A percentile compares a stretch with the other conserved stretches of the same genome.
phyloP scores from a whole-genome alignment of 2,113 vertebrate genomes.

The Elanus axillaris region DNA sequence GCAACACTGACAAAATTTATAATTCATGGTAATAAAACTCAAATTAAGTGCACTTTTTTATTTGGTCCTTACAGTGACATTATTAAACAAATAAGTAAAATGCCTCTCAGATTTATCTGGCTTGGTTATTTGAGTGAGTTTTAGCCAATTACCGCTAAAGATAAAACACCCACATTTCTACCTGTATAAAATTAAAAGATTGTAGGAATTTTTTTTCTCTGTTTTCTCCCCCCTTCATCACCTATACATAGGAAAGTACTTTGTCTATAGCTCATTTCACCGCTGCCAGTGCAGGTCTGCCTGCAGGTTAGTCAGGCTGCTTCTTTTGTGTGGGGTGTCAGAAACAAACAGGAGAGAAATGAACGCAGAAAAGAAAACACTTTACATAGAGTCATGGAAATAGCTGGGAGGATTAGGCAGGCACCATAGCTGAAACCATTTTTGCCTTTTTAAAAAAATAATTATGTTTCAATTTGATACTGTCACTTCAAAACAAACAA shows the following conservation, averaged over 20 bases:
- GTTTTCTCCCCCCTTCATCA: background rate
- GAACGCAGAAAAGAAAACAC: background rate
- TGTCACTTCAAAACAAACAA: constrained; percentile 8
- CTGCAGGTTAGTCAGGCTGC: background rate
- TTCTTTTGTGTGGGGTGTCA: background rate
- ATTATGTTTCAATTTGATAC: background rate
- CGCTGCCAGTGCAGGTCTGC: background rate
- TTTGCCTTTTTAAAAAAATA: background rate
- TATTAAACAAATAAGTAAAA: background rate
- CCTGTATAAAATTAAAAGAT: background rate
- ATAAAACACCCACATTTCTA: background rate
- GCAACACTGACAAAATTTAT: background rate
- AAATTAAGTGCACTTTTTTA: background rate
- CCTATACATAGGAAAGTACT: background rate
- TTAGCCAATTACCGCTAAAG: background rate
- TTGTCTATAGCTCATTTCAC: background rate
- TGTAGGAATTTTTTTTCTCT: background rate
- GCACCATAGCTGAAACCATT: background rate
- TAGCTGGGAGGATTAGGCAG: background rate
- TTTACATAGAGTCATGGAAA: background rate
- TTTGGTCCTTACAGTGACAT: background rate
- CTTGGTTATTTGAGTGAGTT: background rate
- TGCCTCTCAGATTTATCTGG: background rate
- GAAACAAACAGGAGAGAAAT: background rate
- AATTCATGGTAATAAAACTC: background rate